Evolutionary conservation across 2,113 vertebrate genomes (phyloP), one percentile per base, ranked within the genome.

Genomic region (Callithrix jacchus): DNA sequence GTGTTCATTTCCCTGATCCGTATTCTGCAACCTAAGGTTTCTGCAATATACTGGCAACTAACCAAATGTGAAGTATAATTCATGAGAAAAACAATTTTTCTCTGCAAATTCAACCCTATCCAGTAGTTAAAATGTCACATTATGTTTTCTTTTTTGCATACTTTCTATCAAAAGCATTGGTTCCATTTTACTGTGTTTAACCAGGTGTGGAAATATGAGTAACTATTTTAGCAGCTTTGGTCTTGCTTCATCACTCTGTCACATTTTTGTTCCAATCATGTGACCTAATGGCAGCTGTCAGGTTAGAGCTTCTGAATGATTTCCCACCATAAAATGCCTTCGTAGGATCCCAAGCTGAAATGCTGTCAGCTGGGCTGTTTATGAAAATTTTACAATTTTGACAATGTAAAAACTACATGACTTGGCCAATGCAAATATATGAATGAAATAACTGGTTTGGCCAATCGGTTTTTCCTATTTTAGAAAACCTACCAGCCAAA

Each of bases 231-330:
- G 74, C 30, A 70, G 45, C 6, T 81, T 93, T 80, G 30, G 45
- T 47, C 49, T 97, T 90, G 32, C n/a, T 89, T 81, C 84, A 54
- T 84, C 37, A 58, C 30, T n/a, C 80, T 92, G 88, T 35, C 58
- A 79, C 35, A 64, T 47, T 95, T 81, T 71, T 40, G 30, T 94
- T 86, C 37, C n/a, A 82, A 6, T 81, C 32, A 70, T 80, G 68
- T 87, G n/a, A 92, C 86, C 74, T 68, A 56, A 40, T 95, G 20
- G 32, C 61, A 71, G 35, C 87, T 87, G 17, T 94, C 40, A 35
- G 81, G 14, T 90, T 95, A 66, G 8, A 92, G 54, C 8, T 66
- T 18, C 25, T 73, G 70, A 76, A 47, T 23, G 23, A 13, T 42
- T 81, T 40, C 5, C 20, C 25, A 68, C 18, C 23, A 30, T 84